Evolutionary conservation across 1,140 invertebrate genomes (phyloP).

Genomic region (Pseudomyrmex pallidus): DNA sequence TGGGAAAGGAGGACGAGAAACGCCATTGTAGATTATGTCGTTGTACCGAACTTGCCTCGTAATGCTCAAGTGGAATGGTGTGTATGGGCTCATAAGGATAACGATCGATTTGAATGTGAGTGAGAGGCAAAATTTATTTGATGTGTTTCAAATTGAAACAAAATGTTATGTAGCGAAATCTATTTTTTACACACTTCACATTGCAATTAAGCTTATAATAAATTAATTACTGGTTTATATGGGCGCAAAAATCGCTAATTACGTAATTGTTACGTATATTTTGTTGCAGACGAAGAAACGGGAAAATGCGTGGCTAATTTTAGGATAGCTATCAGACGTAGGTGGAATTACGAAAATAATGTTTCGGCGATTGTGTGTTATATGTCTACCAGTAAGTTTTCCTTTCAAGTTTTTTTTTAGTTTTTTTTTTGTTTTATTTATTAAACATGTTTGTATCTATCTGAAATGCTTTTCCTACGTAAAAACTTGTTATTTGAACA

Average conservation of each 20-base stretch:
- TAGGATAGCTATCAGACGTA: constrained; percentile 91
- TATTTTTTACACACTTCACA: background rate
- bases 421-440: background rate
- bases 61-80: constrained; percentile 96
- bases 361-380: constrained; percentile 94
- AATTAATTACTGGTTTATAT: constrained; percentile 8
- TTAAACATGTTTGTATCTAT: background rate
- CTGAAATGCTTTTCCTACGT: background rate
- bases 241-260: background rate
- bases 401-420: background rate
- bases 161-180: too few species aligned
- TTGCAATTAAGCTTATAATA: background rate
- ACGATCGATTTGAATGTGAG: constrained; percentile 94
- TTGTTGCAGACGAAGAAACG: constrained; percentile 93
- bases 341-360: constrained; percentile 95
- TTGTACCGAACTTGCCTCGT: constrained; percentile 92
- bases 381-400: constrained; percentile 88
- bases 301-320: constrained; percentile 92
- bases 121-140: constrained; percentile 29
- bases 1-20: constrained; percentile 94
- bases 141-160: background rate
- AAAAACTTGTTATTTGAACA: constrained; percentile 69
- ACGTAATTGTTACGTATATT: constrained; percentile 15
- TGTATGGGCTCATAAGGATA: constrained; percentile 94
- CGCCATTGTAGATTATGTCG: constrained; percentile 94